These are phyloP conservation scores for Cavia aperea DNA, from an alignment of 2,113 vertebrate species.

Conservation along the genomic window DNA sequence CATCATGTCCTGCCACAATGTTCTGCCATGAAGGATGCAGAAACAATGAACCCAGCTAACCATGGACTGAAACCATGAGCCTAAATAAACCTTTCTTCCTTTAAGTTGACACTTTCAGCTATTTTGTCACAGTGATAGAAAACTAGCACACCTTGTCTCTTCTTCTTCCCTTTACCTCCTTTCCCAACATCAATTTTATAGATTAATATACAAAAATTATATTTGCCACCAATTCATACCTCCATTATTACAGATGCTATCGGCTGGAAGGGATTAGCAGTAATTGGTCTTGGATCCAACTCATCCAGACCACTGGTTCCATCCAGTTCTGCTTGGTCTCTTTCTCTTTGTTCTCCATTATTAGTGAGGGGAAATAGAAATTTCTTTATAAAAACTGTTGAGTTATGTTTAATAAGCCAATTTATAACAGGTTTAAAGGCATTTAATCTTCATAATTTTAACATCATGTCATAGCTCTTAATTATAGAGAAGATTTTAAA, in stretches of 20 bases:
- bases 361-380: no score
- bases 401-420: neutral
- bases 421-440: neutral
- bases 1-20: neutral
- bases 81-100: no score
- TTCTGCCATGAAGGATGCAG: neutral
- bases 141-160: neutral
- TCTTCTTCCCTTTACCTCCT: neutral
- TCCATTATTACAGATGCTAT: slow-evolving; percentile 83
- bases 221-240: slow-evolving; percentile 72
- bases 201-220: slow-evolving; percentile 11
- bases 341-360: no score
- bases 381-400: no score
- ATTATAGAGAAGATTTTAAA: slow-evolving; percentile 31
- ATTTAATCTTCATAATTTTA: slow-evolving; percentile 8
- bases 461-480: neutral
- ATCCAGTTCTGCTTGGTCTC: no score
- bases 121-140: neutral
- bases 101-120: no score
- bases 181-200: neutral
- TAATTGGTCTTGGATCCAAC: no score
- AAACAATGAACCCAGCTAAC: neutral
- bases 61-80: no score
- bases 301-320: no score
- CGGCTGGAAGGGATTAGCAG: slow-evolving; percentile 77